Percentiles rank a stretch among this genome's conserved stretches.
Evolutionary conservation across 2,888 invertebrate genomes (phyloP).

Genomic region (Drosophila lutescens): DNA sequence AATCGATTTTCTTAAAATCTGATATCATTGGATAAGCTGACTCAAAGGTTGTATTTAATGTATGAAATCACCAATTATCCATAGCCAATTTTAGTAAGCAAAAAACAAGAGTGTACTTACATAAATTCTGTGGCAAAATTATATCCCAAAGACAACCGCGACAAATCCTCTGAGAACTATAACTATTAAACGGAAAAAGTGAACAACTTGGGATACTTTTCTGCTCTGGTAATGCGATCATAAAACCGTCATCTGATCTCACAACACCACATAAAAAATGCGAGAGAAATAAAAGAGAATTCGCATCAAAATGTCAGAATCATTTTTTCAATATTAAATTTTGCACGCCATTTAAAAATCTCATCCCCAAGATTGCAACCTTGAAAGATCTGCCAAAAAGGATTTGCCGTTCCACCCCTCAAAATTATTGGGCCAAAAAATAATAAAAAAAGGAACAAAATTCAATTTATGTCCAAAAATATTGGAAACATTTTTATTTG

Average conservation of each 20-base stretch:
- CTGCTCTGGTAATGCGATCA: conserved; percentile 60
- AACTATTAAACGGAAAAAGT: not conserved
- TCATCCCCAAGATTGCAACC: conserved; percentile 23
- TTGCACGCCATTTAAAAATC: conserved; percentile 68
- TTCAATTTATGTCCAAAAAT: conserved; percentile 44
- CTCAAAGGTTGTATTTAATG: conserved; percentile 34
- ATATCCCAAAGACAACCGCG: conserved; percentile 49
- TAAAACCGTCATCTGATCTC: conserved; percentile 65
- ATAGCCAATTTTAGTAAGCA: not conserved
- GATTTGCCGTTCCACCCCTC: conserved; percentile 69
- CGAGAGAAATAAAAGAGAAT: conserved; percentile 42
- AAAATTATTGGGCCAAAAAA: conserved; percentile 34
- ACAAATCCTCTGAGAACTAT: conserved; percentile 51
- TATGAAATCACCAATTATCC: conserved; percentile 30
- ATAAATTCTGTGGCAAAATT: conserved; percentile 43
- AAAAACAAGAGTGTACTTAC: not conserved
- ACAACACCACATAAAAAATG: conserved; percentile 63
- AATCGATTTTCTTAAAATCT: conserved; percentile 14
- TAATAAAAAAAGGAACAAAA: conserved; percentile 18
- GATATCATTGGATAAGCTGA: conserved; percentile 61
- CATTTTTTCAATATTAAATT: conserved; percentile 64
- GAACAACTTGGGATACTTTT: conserved; percentile 36
- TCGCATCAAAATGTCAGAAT: conserved; percentile 64
- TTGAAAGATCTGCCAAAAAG: conserved; percentile 9
- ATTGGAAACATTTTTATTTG: conserved; percentile 56